Evolutionary conservation across 1,140 invertebrate genomes (phyloP).

Genomic region (Drosophila grimshawi): DNA sequence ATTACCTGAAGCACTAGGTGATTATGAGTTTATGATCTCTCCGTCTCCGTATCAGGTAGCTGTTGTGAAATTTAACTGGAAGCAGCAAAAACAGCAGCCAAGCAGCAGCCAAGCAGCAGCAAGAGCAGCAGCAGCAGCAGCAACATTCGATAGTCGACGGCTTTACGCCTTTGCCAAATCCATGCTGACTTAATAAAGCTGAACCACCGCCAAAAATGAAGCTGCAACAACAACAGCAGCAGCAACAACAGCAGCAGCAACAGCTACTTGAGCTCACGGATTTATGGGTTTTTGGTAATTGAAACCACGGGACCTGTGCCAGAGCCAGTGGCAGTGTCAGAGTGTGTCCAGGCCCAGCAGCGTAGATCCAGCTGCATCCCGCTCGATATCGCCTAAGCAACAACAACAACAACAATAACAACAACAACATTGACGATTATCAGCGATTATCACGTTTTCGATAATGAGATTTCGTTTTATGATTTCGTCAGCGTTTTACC

Average conservation of each 20-base stretch:
- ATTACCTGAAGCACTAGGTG: conserved; percentile 59
- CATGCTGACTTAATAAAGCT: conserved; percentile 52
- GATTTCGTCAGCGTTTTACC: conserved; percentile 44
- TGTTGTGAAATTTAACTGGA: conserved; percentile 45
- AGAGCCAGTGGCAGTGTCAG: not conserved
- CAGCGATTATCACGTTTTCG: conserved; percentile 78
- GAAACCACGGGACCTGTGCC: conserved; percentile 28
- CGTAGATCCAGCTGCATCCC: not conserved
- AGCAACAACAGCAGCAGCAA: not conserved
- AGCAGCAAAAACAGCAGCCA: conserved; percentile 4
- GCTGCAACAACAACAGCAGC: conserved; percentile 11
- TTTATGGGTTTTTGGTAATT: conserved; percentile 56
- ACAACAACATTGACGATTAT: conserved; percentile 76
- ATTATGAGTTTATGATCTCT: conserved; percentile 78
- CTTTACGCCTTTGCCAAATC: conserved; percentile 55
- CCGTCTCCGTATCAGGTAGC: conserved; percentile 18
- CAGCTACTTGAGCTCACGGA: conserved; percentile 46
- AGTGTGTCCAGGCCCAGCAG: not conserved
- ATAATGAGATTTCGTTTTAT: conserved; percentile 77
- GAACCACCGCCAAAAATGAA: conserved; percentile 15
- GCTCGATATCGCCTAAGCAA: conserved; percentile 6
- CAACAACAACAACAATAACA: conserved; percentile 42
- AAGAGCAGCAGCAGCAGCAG: not conserved
- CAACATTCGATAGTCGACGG: conserved; percentile 26
- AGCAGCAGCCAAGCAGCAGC: conserved; percentile 1